Conservation (phyloP, 1,140 invertebrate genomes). For the Plutomurus gul region DNA sequence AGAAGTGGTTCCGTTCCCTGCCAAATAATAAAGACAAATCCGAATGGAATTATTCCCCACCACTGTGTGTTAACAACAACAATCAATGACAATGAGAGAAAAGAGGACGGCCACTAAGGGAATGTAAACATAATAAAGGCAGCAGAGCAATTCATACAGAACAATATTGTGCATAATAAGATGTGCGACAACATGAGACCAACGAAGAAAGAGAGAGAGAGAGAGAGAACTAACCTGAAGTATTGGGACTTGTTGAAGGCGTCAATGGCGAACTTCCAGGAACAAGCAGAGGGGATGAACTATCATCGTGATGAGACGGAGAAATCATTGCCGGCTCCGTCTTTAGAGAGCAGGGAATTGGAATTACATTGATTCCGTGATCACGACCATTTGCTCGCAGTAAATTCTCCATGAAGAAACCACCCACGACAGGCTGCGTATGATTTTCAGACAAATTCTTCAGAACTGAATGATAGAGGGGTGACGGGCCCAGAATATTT, state of each 20-base stretch:
- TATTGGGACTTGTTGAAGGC: conserved; percentile 38
- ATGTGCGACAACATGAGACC: neutral
- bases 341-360: conserved; percentile 40
- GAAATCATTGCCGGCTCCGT: conserved; percentile 41
- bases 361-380: conserved; percentile 33
- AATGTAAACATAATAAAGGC: too few relatives aligned
- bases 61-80: too few relatives aligned
- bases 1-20: conserved; percentile 47
- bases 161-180: neutral
- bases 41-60: too few relatives aligned
- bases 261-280: conserved; percentile 38
- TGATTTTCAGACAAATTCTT: conserved; percentile 42
- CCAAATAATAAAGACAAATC: too few relatives aligned
- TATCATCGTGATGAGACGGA: conserved; percentile 38
- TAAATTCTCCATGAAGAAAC: conserved; percentile 49
- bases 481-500: conserved; percentile 41
- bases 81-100: too few relatives aligned
- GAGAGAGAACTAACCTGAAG: conserved; percentile 32
- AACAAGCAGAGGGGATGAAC: conserved; percentile 27
- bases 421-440: conserved; percentile 26
- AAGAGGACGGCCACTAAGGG: too few relatives aligned
- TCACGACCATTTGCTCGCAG: conserved; percentile 38
- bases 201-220: neutral
- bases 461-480: conserved; percentile 46
- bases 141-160: too few relatives aligned